phyloP scores from a whole-genome alignment of 2,113 vertebrate genomes.

The Poicephalus gulielmi region DNA sequence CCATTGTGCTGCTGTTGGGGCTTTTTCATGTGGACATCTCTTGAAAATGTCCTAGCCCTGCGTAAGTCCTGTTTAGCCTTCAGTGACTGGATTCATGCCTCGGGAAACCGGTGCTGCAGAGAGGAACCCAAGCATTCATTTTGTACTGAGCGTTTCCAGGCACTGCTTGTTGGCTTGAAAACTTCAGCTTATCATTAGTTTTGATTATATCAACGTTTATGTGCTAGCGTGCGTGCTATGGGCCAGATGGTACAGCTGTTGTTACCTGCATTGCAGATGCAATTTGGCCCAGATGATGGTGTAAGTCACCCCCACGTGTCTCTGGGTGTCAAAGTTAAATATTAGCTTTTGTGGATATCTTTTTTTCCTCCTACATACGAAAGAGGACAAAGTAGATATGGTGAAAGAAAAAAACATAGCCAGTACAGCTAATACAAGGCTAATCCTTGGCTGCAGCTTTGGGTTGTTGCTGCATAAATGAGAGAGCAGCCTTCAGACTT shows the following conservation, averaged over 20 bases:
- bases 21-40: not conserved
- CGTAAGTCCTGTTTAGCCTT: not conserved
- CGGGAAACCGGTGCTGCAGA: not conserved
- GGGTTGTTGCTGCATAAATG: not conserved
- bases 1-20: not conserved
- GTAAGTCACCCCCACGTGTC: constrained; percentile 24
- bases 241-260: constrained; percentile 46
- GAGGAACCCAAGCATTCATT: not conserved
- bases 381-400: not conserved
- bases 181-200: constrained; percentile 10
- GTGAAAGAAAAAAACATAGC: not conserved
- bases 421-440: not conserved
- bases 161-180: not conserved
- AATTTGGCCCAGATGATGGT: constrained; percentile 41
- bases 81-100: not conserved
- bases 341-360: not conserved
- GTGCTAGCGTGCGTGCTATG: not conserved
- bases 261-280: constrained; percentile 55
- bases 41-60: not conserved
- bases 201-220: constrained; percentile 34
- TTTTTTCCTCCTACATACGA: not conserved
- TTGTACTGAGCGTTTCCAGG: not conserved
- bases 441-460: constrained; percentile 33
- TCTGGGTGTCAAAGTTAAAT: not conserved
- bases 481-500: constrained; percentile 25